Base-by-base conservation (phyloP, 2,113 vertebrate genomes). In the Phrynocephalus versicolor region DNA sequence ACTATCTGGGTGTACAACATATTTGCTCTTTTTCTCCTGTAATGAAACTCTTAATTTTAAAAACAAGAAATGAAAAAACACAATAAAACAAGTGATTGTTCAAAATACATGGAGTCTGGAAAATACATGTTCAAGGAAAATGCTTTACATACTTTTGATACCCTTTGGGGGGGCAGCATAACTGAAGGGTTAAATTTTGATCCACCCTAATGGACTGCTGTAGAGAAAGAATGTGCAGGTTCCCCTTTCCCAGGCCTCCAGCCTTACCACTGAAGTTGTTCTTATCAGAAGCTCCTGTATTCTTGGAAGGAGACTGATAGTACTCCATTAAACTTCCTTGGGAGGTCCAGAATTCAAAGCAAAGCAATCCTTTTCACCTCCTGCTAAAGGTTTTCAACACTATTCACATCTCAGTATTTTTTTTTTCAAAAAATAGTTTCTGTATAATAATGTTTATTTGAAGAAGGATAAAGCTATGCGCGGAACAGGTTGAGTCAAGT, bases 281-380 rank as follows among this genome's bases (percentile, higher is more conserved):
- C 92, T 90, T 91, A 91, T 92, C 86, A 92, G 82, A 57, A 87
- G 78, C 82, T 91, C 83, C 76, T 86, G 88, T 91, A 86, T 88
- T 91, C 89, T 86, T 93, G 91, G 93, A 93, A 92, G 88, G 75
- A 85, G 72, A 41, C 85, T 83, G 74, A 89, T 86, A 86, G 81
- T 55, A 87, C 78, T 89, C 88, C 6, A 30, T 39, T 76, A 89
- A 51, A 35, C 73, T 91, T 93, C 89, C 84, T 45, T 84, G 87
- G 85, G 90, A 93, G 89, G 91, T 92, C 84, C 81, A 89, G 73
- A 92, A 71, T 84, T 85, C 80, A 57, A 82, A 84, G 84, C 90
- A 86, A 91, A 87, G 71, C 69, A 88, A 89, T 88, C 70, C 9
- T 33, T 74, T 89, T 79, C 79, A 86, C 81, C 89, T 78, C 90